Percentiles rank a stretch among this genome's conserved stretches.
Conservation (phyloP, 1,140 invertebrate species). For the Battus philenor region DNA sequence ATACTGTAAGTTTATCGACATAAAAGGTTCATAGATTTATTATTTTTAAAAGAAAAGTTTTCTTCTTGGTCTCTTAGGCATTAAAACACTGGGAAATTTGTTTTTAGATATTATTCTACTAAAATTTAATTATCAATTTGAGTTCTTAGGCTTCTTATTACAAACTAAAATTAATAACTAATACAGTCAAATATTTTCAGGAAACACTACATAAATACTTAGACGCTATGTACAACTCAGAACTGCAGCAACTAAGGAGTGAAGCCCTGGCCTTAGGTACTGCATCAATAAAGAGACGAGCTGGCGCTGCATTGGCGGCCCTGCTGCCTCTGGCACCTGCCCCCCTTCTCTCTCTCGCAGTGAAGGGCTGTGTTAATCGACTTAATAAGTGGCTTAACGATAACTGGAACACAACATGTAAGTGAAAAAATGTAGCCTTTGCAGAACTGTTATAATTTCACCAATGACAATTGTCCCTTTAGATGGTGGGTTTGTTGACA, state of each 20-base stretch:
- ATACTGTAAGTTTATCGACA: too few relatives aligned
- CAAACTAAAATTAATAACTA: too few relatives aligned
- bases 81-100: too few relatives aligned
- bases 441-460: not conserved
- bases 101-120: too few relatives aligned
- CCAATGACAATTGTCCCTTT: too few relatives aligned
- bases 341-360: constrained; percentile 28
- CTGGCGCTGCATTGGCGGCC: constrained; percentile 21
- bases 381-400: constrained; percentile 30
- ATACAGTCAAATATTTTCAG: too few relatives aligned
- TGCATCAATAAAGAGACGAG: constrained; percentile 16
- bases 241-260: constrained; percentile 21
- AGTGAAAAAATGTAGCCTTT: constrained; percentile 13
- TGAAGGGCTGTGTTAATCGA: constrained; percentile 22
- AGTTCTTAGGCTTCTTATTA: too few relatives aligned
- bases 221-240: constrained; percentile 22
- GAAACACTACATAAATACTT: constrained; percentile 18
- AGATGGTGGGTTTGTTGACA: too few relatives aligned
- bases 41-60: too few relatives aligned
- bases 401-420: constrained; percentile 40
- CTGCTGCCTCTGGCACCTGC: constrained; percentile 24
- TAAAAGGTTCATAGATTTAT: too few relatives aligned
- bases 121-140: too few relatives aligned
- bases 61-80: too few relatives aligned
- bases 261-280: constrained; percentile 14